phyloP scores from a whole-genome alignment of 2,113 vertebrate species.

The Columbina picui region DNA sequence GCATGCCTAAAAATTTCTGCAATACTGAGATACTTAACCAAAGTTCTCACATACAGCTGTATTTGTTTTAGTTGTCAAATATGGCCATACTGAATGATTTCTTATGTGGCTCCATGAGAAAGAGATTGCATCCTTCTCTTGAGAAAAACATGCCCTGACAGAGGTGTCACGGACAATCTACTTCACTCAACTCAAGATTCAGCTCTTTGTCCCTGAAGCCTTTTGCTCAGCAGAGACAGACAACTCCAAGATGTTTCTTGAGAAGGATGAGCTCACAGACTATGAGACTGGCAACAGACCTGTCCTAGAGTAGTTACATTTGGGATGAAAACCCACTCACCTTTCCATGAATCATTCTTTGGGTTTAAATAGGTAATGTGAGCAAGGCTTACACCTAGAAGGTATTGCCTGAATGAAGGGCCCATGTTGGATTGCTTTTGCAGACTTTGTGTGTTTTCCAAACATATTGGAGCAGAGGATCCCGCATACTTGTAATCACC shows the following conservation, averaged over 20 bases:
- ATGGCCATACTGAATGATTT: not conserved
- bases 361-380: not conserved
- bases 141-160: conserved; percentile 55
- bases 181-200: conserved; percentile 34
- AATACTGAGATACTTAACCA: not conserved
- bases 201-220: conserved; percentile 14
- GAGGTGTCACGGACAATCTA: conserved; percentile 51
- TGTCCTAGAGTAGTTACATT: not conserved
- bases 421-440: accelerated
- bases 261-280: not conserved
- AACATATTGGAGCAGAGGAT: not conserved
- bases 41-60: not conserved
- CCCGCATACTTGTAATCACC: accelerated
- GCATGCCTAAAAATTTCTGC: not conserved
- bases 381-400: not conserved
- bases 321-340: not conserved
- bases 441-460: accelerated
- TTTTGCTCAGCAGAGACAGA: not conserved
- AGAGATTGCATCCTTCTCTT: not conserved
- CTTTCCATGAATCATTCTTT: not conserved
- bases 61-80: conserved; percentile 4
- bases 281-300: not conserved
- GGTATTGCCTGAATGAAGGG: accelerated
- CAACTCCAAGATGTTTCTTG: conserved; percentile 36
- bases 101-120: not conserved